These are phyloP conservation scores for Spheniscus humboldti DNA, from an alignment of 2,797 vertebrate species.

Conservation along the genomic window DNA sequence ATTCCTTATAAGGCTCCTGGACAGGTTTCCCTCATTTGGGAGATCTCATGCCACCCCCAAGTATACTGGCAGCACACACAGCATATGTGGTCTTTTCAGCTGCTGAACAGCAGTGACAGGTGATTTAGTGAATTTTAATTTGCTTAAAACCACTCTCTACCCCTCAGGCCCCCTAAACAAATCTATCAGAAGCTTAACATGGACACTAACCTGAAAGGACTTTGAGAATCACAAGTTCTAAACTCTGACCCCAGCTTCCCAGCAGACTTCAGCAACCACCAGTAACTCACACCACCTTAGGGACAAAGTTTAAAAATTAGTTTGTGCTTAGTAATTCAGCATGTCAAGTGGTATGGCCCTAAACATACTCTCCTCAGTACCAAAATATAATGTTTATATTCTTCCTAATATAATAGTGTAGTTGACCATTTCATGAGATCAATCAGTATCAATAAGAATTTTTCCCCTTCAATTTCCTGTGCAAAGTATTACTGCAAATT, in stretches of 20 bases:
- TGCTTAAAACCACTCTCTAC: neutral
- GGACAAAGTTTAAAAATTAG: neutral
- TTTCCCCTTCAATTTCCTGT: neutral
- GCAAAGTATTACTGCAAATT: neutral
- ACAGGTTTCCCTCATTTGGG: neutral
- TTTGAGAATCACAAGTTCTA: neutral
- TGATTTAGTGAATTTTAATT: neutral
- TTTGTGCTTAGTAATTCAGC: neutral
- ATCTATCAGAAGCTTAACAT: neutral
- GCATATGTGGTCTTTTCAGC: neutral
- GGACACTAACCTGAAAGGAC: neutral
- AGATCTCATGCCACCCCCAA: neutral
- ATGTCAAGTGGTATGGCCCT: neutral
- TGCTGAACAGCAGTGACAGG: neutral
- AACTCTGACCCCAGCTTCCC: neutral
- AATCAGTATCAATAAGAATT: neutral
- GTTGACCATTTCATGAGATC: neutral
- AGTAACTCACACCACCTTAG: neutral
- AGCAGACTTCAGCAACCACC: neutral
- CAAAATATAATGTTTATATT: neutral
- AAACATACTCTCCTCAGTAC: neutral
- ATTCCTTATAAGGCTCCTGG: neutral
- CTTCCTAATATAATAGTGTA: neutral
- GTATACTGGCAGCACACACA: fast-evolving
- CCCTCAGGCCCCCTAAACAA: neutral